These are phyloP conservation scores for Enoplosus armatus DNA, from an alignment of 2,797 vertebrate species.

Conservation along the genomic window DNA sequence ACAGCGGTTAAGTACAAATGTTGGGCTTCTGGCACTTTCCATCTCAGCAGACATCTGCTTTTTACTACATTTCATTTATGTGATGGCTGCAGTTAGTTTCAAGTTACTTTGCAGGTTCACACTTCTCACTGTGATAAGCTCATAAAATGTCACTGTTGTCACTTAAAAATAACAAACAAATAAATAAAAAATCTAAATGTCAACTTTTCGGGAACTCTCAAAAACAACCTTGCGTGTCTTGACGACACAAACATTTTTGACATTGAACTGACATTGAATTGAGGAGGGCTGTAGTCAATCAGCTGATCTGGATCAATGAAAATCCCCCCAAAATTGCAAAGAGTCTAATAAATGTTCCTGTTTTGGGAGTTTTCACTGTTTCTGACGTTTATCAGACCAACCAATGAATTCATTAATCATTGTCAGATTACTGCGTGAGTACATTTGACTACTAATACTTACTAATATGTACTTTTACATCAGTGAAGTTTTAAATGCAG, in stretches of 20 bases:
- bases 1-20: conserved; percentile 22
- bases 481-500: background rate
- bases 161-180: conserved; percentile 33
- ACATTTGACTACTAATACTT: background rate
- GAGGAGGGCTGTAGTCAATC: background rate
- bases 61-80: conserved; percentile 12
- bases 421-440: background rate
- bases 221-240: background rate
- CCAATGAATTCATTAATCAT: background rate
- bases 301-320: background rate
- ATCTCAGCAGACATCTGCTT: conserved; percentile 21
- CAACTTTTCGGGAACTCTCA: conserved; percentile 19
- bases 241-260: conserved; percentile 18
- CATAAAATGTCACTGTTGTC: conserved; percentile 47
- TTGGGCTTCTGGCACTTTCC: conserved; percentile 37
- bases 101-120: conserved; percentile 23
- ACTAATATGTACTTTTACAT: background rate
- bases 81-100: conserved; percentile 2
- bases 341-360: no score
- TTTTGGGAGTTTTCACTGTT: background rate
- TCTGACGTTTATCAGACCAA: background rate
- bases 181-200: conserved; percentile 31
- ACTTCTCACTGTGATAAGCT: conserved; percentile 6
- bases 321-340: background rate
- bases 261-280: conserved; percentile 23